Evolutionary conservation across 1,140 invertebrate genomes (phyloP), one percentile per base, ranked within the genome.

Genomic region (Zaprionus davidi): DNA sequence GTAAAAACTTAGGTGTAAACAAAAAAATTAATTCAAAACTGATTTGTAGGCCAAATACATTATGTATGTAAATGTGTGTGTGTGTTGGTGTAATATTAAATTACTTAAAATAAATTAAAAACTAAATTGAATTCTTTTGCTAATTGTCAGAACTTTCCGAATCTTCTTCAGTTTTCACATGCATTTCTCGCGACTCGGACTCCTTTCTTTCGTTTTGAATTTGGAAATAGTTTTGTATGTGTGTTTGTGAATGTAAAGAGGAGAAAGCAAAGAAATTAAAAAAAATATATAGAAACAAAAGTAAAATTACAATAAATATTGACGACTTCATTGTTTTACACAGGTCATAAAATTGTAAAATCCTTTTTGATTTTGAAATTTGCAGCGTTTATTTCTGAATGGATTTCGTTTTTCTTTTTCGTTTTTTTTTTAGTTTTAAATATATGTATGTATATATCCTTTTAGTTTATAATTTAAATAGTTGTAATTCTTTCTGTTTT

Each of bases 381-480:
- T 76, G 73, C 60, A 76, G 73, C 73, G 53, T 75, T 64, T 75
- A 58, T 75, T 75, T 60, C 31, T 26, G 17, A 44, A 28, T 71
- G 56, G 15, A 34, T 44, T 63, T 71, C 22, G 28, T 62, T 49
- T 36, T 69, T 2, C 5, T 41, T 46, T 17, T 46, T n/a, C 7
- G 6, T 17, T 44, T 44, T 7, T 17, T 44, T 44, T 67, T 24
- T 74, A 62, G 4, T 28, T 70, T 63, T 70, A 69, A 36, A 59
- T 51, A 69, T 62, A 51, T 69, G 62, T 69, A 57, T 75, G 31
- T 65, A 44, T 65, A 34, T 34, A 53, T 65, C 26, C 31, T 63
- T 75, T 63, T 55, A 75, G 59, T 57, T 75, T 70, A 36, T 71
- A 55, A 60, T 76, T 76, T 76, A 65, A 65, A 71, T 76, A 55